phyloP scores from a whole-genome alignment of 1,140 invertebrate genomes.

The Tachypleus tridentatus region DNA sequence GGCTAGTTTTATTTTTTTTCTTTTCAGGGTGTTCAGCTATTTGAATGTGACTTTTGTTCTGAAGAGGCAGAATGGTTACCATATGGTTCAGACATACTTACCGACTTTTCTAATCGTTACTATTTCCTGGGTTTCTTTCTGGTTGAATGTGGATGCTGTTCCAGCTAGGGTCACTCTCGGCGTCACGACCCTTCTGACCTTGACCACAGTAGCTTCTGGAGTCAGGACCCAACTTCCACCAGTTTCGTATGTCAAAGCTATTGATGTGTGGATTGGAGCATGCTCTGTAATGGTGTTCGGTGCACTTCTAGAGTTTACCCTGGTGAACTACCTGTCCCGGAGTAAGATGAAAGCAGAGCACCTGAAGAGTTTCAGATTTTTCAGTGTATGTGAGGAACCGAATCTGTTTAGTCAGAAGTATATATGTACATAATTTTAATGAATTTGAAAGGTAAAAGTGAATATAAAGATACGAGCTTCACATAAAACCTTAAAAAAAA shows the following conservation, averaged over 20 bases:
- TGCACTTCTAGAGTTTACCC: slow-evolving; percentile 33
- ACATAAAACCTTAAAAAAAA: too few species aligned
- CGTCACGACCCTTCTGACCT: slow-evolving; percentile 31
- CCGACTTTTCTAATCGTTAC: slow-evolving; percentile 76
- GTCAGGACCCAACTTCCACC: slow-evolving; percentile 28
- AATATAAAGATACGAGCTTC: too few species aligned
- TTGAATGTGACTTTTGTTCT: slow-evolving; percentile 23
- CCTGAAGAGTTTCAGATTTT: slow-evolving; percentile 1
- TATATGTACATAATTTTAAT: too few species aligned
- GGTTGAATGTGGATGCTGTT: slow-evolving; percentile 72
- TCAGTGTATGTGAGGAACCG: too few species aligned
- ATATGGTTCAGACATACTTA: slow-evolving; percentile 79
- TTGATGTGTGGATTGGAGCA: slow-evolving; percentile 33
- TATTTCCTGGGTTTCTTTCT: slow-evolving; percentile 82
- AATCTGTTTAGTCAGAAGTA: too few species aligned
- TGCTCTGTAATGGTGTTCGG: slow-evolving; percentile 33
- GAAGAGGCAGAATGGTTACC: slow-evolving; percentile 47
- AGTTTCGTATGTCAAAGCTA: slow-evolving; percentile 30
- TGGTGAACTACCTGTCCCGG: slow-evolving; percentile 27
- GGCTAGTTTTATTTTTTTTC: not conserved
- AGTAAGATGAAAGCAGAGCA: slow-evolving; percentile 15
- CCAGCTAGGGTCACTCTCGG: slow-evolving; percentile 45
- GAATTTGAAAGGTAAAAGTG: too few species aligned
- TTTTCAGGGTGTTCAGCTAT: slow-evolving; percentile 21
- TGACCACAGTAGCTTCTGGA: slow-evolving; percentile 29